Base-by-base conservation (phyloP, 2,797 vertebrate species). In the Premnoplex brunnescens region DNA sequence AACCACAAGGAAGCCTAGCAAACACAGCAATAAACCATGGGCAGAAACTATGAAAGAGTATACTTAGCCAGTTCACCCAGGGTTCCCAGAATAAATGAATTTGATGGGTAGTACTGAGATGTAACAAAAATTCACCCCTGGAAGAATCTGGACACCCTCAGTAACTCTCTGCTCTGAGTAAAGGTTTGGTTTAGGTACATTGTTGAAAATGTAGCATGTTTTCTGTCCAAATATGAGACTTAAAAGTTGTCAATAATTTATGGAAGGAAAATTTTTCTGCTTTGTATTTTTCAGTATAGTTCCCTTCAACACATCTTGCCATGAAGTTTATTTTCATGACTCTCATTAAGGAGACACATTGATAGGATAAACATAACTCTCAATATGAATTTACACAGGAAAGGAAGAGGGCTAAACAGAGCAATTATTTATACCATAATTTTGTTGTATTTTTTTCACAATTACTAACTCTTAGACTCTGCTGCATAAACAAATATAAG, bases 141-240 rank as follows among this genome's bases (percentile, higher is more conserved):
- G 32, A 59, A 59, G 26, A 52, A 3, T n/a, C 14, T 6, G 2
- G 27, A 27, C 13, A 59, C 6, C 5, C 14, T 26, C 14, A 44
- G 7, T 41, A 73, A 7, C 19, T 60, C 34, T 63, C 34, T 60
- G 9, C 10, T 83, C 27, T 46, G 3, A 0, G 0, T 46, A 32
- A 77, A 62, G 5, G 0, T 3, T 64, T 14, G 2, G 1, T 36
- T 80, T 62, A 64, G 13, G 18, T 4, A 37, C 1, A 19, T 16
- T 3, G 48, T 66, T 74, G 14, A 80, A 71, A 77, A 34, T 4
- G 1, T 34, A 30, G 2, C 3, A 20, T 28, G 6, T n/a, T 72
- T 85, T 60, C 58, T 64, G 5, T 6, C 24, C 16, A 73, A 64
- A 66, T 54, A 58, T 12, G 11, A 7, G 24, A 36, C 32, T 71